Conservation (phyloP, 2,888 invertebrate species). For the Phymatocera aterrima region DNA sequence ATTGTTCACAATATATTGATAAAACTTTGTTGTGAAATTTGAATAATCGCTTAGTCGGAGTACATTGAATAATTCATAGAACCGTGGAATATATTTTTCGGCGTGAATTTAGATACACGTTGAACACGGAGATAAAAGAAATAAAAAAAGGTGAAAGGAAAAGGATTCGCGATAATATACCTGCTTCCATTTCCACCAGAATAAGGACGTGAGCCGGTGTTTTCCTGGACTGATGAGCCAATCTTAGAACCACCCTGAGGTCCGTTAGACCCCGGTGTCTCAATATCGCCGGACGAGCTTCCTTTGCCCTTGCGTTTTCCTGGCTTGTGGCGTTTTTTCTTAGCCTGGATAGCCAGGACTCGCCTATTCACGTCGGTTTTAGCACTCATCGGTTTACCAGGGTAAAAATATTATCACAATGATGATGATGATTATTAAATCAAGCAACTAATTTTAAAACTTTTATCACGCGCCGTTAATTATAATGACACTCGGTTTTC, state of each 20-base stretch:
- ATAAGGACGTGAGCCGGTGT: conserved; percentile 57
- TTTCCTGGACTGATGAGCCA: conserved; percentile 59
- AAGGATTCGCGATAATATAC: conserved; percentile 57
- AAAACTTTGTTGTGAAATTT: no score
- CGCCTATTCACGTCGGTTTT: conserved; percentile 95
- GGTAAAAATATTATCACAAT: not conserved
- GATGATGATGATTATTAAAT: no score
- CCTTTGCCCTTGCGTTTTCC: conserved; percentile 89
- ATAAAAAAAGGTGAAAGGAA: not conserved
- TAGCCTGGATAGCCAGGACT: conserved; percentile 93
- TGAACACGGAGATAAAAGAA: not conserved
- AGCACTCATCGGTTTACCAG: conserved; percentile 81
- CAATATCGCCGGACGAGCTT: conserved; percentile 74
- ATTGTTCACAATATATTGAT: no score
- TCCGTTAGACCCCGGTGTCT: conserved; percentile 74
- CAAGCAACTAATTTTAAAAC: no score
- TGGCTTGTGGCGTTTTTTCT: conserved; percentile 93
- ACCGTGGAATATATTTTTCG: no score
- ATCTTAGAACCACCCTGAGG: conserved; percentile 76
- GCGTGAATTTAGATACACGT: not conserved
- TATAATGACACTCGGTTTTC: no score
- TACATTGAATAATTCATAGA: no score
- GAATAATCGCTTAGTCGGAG: no score
- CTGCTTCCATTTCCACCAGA: conserved; percentile 67
- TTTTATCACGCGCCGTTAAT: no score